Evolutionary conservation across 2,888 invertebrate species (phyloP).

Genomic region (Koerneria pararmatus): DNA sequence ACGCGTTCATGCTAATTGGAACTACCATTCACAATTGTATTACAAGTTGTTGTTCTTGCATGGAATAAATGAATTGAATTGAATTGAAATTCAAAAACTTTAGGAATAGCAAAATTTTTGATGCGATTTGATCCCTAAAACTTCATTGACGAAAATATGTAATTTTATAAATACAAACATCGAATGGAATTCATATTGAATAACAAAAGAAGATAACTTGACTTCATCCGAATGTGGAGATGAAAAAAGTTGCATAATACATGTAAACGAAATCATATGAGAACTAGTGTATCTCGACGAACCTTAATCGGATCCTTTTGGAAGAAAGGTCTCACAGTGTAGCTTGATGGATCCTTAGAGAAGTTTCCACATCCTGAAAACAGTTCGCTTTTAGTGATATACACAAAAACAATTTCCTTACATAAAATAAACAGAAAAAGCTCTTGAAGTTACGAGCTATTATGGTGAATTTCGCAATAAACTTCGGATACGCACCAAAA

Average conservation of each 20-base stretch:
- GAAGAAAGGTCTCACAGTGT: conserved; percentile 34
- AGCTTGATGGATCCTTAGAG: conserved; percentile 15
- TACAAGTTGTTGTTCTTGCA: too few species aligned
- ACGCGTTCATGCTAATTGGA: too few species aligned
- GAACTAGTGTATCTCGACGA: not conserved
- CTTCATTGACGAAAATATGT: not conserved
- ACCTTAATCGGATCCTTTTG: conserved; percentile 35
- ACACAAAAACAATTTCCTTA: too few species aligned
- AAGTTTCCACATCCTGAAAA: conserved; percentile 8
- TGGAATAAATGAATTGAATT: too few species aligned
- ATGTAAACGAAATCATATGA: not conserved
- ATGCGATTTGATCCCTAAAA: too few species aligned
- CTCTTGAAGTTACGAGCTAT: too few species aligned
- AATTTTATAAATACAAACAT: not conserved
- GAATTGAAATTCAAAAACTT: too few species aligned
- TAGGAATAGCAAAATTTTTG: too few species aligned
- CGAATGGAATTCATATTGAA: not conserved
- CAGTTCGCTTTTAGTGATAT: too few species aligned
- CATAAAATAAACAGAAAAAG: too few species aligned
- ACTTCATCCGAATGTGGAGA: not conserved
- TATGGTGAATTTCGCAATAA: too few species aligned
- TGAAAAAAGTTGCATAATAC: not conserved
- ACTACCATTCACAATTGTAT: too few species aligned
- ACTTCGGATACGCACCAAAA: conserved; percentile 14
- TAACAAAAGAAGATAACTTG: not conserved